Evolutionary conservation across 2,797 vertebrate genomes (phyloP).

Genomic region (Hyperoplus lanceolatus): DNA sequence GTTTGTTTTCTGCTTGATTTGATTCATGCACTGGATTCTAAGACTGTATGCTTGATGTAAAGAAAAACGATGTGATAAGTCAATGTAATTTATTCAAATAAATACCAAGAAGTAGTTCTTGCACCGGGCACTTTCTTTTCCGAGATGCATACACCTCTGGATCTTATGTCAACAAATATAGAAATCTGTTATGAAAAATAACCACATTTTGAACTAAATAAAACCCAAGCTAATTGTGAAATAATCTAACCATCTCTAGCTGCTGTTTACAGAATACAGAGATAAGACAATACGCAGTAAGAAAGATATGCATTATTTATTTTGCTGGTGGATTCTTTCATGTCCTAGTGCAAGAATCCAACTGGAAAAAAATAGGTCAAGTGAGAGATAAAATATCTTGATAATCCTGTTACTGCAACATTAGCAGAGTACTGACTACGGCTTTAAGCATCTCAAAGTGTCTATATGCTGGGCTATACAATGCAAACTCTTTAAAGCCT

Average conservation of each 20-base stretch:
- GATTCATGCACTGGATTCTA: conserved; percentile 81
- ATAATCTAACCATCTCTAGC: not conserved
- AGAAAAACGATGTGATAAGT: conserved; percentile 78
- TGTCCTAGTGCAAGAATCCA: conserved; percentile 39
- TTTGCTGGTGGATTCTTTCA: conserved; percentile 40
- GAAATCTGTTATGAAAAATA: not conserved
- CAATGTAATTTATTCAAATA: conserved; percentile 88
- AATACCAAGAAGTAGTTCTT: conserved; percentile 75
- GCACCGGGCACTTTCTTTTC: conserved; percentile 9
- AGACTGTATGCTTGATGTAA: conserved; percentile 85
- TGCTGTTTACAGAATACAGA: conserved; percentile 29
- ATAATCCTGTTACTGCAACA: conserved; percentile 31
- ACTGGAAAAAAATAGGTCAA: conserved; percentile 38
- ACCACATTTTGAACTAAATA: not conserved
- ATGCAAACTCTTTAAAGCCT: conserved; percentile 23
- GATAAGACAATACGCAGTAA: not conserved
- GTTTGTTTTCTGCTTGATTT: conserved; percentile 55
- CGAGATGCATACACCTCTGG: not conserved
- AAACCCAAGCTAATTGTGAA: not conserved
- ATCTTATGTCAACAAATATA: not conserved
- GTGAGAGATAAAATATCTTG: conserved; percentile 30
- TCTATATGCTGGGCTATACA: conserved; percentile 21
- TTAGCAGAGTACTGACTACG: conserved; percentile 7
- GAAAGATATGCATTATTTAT: conserved; percentile 58
- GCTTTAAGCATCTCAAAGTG: conserved; percentile 26